Percentiles rank a stretch among this genome's conserved stretches.
Conservation (phyloP, 1,140 invertebrate genomes). For the Pseudobourletiella spinata region DNA sequence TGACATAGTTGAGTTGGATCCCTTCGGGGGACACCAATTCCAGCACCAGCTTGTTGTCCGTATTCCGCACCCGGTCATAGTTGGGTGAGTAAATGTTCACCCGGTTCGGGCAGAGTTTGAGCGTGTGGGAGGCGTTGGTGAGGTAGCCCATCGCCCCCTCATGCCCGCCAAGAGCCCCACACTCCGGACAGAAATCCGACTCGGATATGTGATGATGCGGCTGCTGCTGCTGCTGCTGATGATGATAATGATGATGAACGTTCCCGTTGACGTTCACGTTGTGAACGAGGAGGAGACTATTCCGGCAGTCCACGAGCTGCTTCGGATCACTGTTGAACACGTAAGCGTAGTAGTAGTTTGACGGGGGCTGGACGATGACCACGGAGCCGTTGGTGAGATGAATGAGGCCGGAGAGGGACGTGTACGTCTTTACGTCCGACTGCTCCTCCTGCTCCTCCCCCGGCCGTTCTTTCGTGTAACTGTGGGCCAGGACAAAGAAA, state of each 20-base stretch:
- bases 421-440: background rate
- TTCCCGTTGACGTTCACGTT: background rate
- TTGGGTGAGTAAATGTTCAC: conserved; percentile 1
- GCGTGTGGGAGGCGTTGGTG: background rate
- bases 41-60: background rate
- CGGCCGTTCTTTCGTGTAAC: background rate
- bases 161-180: too few species aligned
- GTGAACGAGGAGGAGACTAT: background rate
- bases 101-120: background rate
- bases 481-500: background rate
- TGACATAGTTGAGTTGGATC: background rate
- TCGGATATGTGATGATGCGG: background rate
- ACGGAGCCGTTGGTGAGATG: background rate
- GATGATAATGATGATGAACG: background rate
- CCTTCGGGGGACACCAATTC: background rate
- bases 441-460: background rate
- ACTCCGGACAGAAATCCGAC: background rate
- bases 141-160: background rate
- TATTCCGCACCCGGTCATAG: background rate
- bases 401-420: background rate
- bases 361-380: background rate
- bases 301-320: background rate
- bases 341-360: conserved; percentile 1
- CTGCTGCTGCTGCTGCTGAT: too few species aligned
- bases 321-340: background rate